Evolutionary conservation across 2,113 vertebrate genomes (phyloP).

Genomic region (Thamnophis sirtalis): DNA sequence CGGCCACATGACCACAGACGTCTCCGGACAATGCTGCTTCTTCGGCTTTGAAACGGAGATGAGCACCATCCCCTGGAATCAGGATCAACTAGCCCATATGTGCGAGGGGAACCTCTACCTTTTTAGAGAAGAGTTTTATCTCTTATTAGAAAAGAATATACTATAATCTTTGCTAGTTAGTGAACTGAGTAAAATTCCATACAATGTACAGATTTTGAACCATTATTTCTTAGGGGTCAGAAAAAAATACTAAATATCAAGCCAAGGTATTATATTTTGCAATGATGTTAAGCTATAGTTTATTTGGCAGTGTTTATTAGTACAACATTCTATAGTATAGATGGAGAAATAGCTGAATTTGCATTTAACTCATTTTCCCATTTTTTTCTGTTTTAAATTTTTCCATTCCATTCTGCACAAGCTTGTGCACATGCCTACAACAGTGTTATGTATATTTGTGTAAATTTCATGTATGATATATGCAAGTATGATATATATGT

Average conservation of each 20-base stretch:
- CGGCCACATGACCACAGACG: too few species aligned
- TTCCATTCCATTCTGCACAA: neutral
- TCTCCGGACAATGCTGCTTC: too few species aligned
- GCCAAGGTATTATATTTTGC: neutral
- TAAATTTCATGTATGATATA: neutral
- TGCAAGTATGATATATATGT: neutral
- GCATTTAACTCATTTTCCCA: neutral
- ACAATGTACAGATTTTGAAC: neutral
- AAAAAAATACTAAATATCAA: neutral
- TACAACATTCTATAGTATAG: neutral
- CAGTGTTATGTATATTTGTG: neutral
- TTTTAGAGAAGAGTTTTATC: too few species aligned
- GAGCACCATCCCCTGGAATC: too few species aligned
- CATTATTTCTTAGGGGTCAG: neutral
- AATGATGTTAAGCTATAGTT: neutral
- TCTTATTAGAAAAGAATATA: neutral
- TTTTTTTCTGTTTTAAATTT: neutral
- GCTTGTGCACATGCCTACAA: neutral
- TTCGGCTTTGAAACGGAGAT: too few species aligned
- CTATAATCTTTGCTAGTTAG: neutral
- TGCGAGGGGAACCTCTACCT: too few species aligned
- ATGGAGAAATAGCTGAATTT: neutral
- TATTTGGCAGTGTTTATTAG: neutral
- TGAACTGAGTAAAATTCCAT: neutral
- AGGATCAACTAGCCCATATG: too few species aligned